A percentile compares a stretch with the other conserved stretches of the same genome.
phyloP scores from a whole-genome alignment of 2,888 invertebrate genomes.

The Hesperia comma region DNA sequence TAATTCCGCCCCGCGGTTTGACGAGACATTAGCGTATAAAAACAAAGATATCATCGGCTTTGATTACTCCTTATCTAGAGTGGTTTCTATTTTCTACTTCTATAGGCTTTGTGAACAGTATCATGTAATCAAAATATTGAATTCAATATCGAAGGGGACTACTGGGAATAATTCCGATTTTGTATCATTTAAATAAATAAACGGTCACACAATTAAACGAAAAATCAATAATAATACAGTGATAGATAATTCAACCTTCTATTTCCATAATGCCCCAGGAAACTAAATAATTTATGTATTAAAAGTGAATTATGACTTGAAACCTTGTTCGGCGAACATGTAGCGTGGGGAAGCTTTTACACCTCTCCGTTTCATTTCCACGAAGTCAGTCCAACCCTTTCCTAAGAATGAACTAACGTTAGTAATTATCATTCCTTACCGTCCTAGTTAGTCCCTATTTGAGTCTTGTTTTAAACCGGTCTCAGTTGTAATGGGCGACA shows the following conservation, averaged over 20 bases:
- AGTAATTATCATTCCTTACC: no score
- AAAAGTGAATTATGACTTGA: conserved; percentile 2
- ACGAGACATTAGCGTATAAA: conserved; percentile 29
- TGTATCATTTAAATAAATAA: not conserved
- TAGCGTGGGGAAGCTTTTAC: not conserved
- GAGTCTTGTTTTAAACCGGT: no score
- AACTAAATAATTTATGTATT: conserved; percentile 5
- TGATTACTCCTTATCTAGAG: conserved; percentile 22
- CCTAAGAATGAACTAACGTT: no score
- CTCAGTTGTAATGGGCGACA: no score
- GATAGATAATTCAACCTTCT: not conserved
- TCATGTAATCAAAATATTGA: no score
- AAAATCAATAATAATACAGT: not conserved
- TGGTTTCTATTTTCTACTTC: conserved; percentile 9
- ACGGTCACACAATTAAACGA: not conserved
- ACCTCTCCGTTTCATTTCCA: not conserved
- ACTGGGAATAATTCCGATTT: no score
- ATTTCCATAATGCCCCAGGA: not conserved
- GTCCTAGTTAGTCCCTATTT: no score
- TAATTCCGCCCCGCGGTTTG: conserved; percentile 34
- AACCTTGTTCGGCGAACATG: not conserved
- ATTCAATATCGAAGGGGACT: no score
- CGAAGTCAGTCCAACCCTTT: not conserved
- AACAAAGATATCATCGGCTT: conserved; percentile 33
- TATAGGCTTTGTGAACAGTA: not conserved